Evolutionary conservation across 2,113 vertebrate genomes (phyloP).

Genomic region (Ranitomeya variabilis): DNA sequence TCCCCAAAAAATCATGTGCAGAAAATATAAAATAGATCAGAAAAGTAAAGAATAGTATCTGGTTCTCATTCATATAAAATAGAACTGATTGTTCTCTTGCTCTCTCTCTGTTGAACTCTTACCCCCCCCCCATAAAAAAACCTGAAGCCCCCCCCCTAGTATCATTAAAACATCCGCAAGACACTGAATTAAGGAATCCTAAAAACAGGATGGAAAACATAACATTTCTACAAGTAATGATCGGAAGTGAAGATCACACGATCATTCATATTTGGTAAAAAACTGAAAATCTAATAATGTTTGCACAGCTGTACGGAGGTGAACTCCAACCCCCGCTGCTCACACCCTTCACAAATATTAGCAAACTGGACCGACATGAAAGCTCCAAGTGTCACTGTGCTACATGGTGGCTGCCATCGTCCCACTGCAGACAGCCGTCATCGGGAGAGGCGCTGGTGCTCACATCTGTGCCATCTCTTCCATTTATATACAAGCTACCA

Average conservation of each 20-base stretch:
- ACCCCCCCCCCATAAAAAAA: too few relatives aligned
- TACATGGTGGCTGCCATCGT: neutral
- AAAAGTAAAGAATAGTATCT: too few relatives aligned
- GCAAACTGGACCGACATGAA: conserved; percentile 24
- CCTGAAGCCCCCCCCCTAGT: too few relatives aligned
- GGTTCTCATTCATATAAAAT: too few relatives aligned
- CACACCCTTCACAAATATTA: conserved; percentile 23
- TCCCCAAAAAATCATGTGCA: too few relatives aligned
- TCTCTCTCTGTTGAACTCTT: too few relatives aligned
- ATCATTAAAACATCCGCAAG: neutral
- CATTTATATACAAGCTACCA: neutral
- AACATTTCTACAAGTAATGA: neutral
- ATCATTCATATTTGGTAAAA: conserved; percentile 3
- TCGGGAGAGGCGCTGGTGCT: neutral
- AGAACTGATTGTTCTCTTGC: too few relatives aligned
- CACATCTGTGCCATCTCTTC: neutral
- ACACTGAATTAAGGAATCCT: neutral
- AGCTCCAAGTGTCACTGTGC: neutral
- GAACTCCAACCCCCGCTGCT: neutral
- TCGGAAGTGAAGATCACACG: neutral
- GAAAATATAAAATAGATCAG: too few relatives aligned
- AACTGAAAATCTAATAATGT: conserved; percentile 5
- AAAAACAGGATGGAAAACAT: neutral
- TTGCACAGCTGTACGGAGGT: conserved; percentile 25
- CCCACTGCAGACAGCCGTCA: neutral